phyloP scores from a whole-genome alignment of 2,113 vertebrate genomes.

The Phalacrocorax carbo region DNA sequence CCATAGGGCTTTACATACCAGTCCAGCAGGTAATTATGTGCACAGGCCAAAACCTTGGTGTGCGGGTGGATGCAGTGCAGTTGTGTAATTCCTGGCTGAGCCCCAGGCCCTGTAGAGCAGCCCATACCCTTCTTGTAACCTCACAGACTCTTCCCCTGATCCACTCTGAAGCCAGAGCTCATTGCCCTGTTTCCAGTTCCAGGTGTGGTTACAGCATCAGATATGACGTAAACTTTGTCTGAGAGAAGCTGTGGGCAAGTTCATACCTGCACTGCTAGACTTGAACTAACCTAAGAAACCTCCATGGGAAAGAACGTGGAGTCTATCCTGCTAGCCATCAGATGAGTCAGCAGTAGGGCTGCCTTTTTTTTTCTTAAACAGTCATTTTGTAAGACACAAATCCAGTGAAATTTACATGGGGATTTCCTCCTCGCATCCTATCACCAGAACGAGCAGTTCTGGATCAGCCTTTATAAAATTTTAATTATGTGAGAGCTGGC shows the following conservation, averaged over 20 bases:
- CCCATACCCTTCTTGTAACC: background rate
- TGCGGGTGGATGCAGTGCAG: background rate
- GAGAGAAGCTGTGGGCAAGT: constrained; percentile 4
- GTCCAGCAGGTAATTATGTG: background rate
- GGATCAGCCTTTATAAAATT: background rate
- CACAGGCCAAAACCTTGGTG: background rate
- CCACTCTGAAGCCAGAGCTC: background rate
- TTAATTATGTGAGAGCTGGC: background rate
- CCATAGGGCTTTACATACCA: background rate
- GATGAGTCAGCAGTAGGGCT: constrained; percentile 1
- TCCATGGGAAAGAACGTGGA: background rate
- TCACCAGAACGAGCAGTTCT: background rate
- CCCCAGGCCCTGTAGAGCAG: background rate
- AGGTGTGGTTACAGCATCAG: constrained; percentile 31
- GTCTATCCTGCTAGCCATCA: background rate
- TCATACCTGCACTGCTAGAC: constrained; percentile 12
- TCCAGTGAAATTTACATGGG: background rate
- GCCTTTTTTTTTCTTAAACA: background rate
- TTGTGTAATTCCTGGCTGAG: constrained; percentile 2
- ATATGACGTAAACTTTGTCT: background rate
- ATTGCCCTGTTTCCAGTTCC: background rate
- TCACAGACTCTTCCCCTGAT: background rate
- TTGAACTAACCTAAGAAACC: background rate
- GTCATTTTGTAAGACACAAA: background rate
- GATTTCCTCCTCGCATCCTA: background rate